Conservation (phyloP, 92 coral and sea anemone species). For the Epizoanthus fatuus region DNA sequence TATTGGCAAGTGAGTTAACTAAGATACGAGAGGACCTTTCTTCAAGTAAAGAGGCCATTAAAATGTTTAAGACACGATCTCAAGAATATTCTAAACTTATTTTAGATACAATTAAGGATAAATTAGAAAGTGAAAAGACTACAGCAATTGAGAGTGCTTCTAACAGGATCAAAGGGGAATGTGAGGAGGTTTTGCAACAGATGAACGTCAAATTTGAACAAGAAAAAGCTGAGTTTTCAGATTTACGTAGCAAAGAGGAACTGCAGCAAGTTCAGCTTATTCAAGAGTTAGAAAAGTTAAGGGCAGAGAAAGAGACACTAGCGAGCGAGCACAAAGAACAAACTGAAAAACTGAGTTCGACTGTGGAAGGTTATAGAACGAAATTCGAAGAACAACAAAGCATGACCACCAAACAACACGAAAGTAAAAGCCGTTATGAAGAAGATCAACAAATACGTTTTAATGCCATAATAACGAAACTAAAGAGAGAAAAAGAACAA, state of each 20-base stretch:
- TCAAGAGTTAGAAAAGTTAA: constrained; percentile 56
- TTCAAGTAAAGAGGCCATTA: constrained; percentile 44
- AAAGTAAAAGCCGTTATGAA: constrained; percentile 75
- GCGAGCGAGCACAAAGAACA: constrained; percentile 62
- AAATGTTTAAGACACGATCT: constrained; percentile 21
- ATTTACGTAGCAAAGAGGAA: constrained; percentile 39
- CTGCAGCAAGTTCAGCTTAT: constrained; percentile 26
- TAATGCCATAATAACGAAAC: constrained; percentile 85
- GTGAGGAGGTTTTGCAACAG: constrained; percentile 36
- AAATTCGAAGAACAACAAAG: constrained; percentile 80
- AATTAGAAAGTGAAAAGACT: constrained; percentile 39
- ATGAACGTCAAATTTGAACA: constrained; percentile 55
- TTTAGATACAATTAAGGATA: constrained; percentile 46
- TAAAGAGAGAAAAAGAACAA: constrained; percentile 90
- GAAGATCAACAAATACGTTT: constrained; percentile 97
- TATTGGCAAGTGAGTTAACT: constrained; percentile 41
- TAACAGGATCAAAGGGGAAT: constrained; percentile 56
- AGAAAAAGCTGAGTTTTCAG: constrained; percentile 59
- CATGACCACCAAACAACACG: constrained; percentile 66
- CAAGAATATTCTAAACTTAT: constrained; percentile 42
- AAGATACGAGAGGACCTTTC: constrained; percentile 54
- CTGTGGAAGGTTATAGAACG: constrained; percentile 58
- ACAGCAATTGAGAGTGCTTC: constrained; percentile 47
- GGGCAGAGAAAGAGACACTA: constrained; percentile 54
- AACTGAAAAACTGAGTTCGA: constrained; percentile 42